phyloP scores from a whole-genome alignment of 2,888 invertebrate genomes.

The Andrena haemorrhoa region DNA sequence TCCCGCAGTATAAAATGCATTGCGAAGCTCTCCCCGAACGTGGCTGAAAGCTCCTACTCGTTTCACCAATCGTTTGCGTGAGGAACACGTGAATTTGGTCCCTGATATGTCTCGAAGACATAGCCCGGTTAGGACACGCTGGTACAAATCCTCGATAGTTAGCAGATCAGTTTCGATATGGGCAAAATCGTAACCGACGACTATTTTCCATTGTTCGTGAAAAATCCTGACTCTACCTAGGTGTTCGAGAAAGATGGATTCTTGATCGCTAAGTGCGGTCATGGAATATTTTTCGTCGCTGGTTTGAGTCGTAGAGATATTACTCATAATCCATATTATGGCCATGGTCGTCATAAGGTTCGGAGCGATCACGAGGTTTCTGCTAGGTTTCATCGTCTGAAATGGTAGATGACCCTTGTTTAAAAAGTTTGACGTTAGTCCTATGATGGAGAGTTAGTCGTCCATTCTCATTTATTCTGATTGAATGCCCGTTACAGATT shows the following conservation, averaged over 20 bases:
- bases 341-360: too few species aligned
- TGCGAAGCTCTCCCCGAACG: slow-evolving; percentile 25
- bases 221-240: slow-evolving; percentile 3
- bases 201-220: slow-evolving; percentile 28
- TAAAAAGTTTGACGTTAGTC: background rate
- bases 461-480: slow-evolving; percentile 6
- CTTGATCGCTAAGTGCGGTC: too few species aligned
- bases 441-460: slow-evolving; percentile 1
- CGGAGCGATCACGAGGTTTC: too few species aligned
- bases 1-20: slow-evolving; percentile 1
- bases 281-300: too few species aligned
- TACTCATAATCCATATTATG: too few species aligned
- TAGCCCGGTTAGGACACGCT: too few species aligned
- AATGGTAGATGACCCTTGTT: background rate
- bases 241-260: slow-evolving; percentile 18
- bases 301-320: too few species aligned
- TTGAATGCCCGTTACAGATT: background rate
- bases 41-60: slow-evolving; percentile 10
- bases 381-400: too few species aligned
- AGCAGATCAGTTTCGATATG: background rate
- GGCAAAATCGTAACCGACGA: slow-evolving; percentile 20
- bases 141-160: slow-evolving; percentile 14
- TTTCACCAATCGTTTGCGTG: too few species aligned
- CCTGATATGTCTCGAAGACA: too few species aligned
- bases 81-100: too few species aligned